Base-by-base conservation (phyloP, 2,113 vertebrate species). In the Ancistrus triradiatus region DNA sequence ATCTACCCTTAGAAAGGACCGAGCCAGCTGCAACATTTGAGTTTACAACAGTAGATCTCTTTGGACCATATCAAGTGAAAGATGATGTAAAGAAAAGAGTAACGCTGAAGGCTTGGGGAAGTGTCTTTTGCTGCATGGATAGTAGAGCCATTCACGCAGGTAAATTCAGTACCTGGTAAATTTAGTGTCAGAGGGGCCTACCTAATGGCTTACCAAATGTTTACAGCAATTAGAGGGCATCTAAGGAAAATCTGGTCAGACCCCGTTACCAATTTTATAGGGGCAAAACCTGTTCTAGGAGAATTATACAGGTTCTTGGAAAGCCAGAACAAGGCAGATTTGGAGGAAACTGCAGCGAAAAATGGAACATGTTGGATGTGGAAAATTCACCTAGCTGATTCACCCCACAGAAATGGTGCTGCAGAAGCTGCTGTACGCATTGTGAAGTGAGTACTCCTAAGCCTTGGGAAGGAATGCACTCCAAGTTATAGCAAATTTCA, bases 161-260 rank as follows among this genome's bases (percentile, higher is more conserved):
- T 62, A 1, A 42, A 21, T 31, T 18, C 57, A n/a, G 51, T 42
- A 21, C 73, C 73, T 35, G 6, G 61, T n/a, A n/a, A 2, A 51
- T n/a, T n/a, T n/a, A n/a, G n/a, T n/a, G n/a, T n/a, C n/a, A n/a
- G n/a, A n/a, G n/a, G n/a, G 76, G 48, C 13, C 59, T 72, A 72
- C 27, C 51, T 69, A 5, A 9, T 63, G 53, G 50, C 69, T n/a
- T 75, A 73, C 9, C 19, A 62, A 5, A 53, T 59, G 7, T 72
- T 72, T 19, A 60, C 22, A 11, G 40, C 59, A 19, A 6, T 68
- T 4, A 63, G 70, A 19, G 63, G 71, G 1, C 68, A 71, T 17
- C 68, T 66, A 15, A 63, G 3, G 22, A 67, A 67, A 6, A 7
- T 70, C 1, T 69, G 66, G 55, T 74, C 72, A 19, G 72, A 69